Base-by-base conservation (phyloP, 2,888 invertebrate genomes). In the Ophion slaviceki region DNA sequence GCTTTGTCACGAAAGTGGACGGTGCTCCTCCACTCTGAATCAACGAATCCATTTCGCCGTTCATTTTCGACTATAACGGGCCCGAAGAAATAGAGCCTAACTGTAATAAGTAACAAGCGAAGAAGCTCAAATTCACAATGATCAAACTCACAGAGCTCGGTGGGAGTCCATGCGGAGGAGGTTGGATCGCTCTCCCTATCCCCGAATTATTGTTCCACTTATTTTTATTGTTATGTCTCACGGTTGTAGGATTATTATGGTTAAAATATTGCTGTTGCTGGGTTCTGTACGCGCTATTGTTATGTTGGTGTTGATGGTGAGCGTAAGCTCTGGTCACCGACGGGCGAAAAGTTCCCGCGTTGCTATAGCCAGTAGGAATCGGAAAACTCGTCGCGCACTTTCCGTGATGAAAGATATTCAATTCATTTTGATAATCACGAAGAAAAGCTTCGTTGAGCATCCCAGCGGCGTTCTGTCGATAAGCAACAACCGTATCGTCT, bases 111-210 rank as follows among this genome's bases (percentile, higher is more conserved):
- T n/a, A 45, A 70, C 20, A 47, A 70, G 36, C 45, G 61, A 45
- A 61, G 40, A 24, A 28, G 62, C 62, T 59, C 68, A 20, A 75
- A 80, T 75, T 45, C 64, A 57, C 74, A 72, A 74, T 80, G 71
- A 82, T 74, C 61, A 79, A 86, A 88, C 88, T 88, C 87, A 88
- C 88, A 45, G 87, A 86, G 80, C 64, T 84, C 40, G 87, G 62
- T 28, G 85, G 77, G n/a, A 80, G 79, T 61, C 81, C 70, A 47
- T 75, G 85, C 14, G 83, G 76, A 28, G 86, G 80, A 57, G 82
- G 84, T 81, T 80, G 83, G 45, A 78, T 24, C 17, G 77, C 53
- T 74, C 83, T 68, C 59, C 70, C 67, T 2, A 61, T 66, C 17
- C 59, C 32, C n/a, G 80, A 59, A 59, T 64, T 78, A 78, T 72